Base-by-base conservation (phyloP, 2,888 invertebrate genomes). In the Eurytoma adleriae region DNA sequence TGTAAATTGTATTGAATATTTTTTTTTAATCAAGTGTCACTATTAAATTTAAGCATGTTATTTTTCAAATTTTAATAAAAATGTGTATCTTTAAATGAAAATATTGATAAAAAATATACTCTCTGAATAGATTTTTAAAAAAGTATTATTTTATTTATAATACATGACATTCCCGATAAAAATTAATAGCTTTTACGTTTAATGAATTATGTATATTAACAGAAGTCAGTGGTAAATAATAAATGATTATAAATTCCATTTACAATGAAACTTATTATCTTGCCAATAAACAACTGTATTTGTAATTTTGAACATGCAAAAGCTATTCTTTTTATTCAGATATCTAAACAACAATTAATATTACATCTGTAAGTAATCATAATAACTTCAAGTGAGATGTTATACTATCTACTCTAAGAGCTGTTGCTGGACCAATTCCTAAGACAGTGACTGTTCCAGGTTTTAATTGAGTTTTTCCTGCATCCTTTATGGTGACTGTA, bases 401-500 rank as follows among this genome's bases (percentile, higher is more conserved):
- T 74, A 95, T 88, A 86, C 92, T 89, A 86, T 95, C 93, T 69
- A 96, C 90, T 78, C 92, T 87, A 20, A 91, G 89, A 56, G 89
- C 90, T 56, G 91, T 90, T 80, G 93, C 95, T 70, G 96, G 96
- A 52, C 96, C 96, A 79, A 96, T 92, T n/a, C 95, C 96, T 68
- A 96, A 87, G 13, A 94, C 95, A 10, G 96, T 95, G 52, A 92
- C 91, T 16, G 95, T 94, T 2, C 95, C 95, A 69, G 92, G 88
- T 27, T 92, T 91, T 57, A 96, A 91, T 90, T 96, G 94, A 16
- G 96, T 96, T 85, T 92, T 92, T 0, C 96, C 96, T 20, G 95
- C 95, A 91, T 96, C 96, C 82, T 91, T 91, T 83, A 91, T 88
- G 16, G 88, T 52, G 3, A 86, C 85, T 18, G 86, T 86, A n/a